These are phyloP conservation scores for Dromius quadrimaculatus DNA, from an alignment of 2,888 invertebrate species.

Conservation along the genomic window DNA sequence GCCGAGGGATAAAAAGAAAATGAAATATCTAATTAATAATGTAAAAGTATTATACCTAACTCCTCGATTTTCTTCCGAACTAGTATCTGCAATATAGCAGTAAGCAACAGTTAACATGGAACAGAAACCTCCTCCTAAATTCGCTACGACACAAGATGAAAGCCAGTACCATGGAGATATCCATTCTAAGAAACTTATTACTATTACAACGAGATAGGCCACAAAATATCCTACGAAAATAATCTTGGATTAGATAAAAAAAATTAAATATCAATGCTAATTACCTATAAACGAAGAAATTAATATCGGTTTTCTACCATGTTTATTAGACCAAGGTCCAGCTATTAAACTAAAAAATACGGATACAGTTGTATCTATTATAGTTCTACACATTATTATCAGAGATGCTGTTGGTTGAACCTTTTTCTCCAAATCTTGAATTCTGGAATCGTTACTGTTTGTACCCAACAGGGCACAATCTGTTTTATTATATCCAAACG, in stretches of 20 bases:
- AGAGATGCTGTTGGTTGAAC: slow-evolving; percentile 77
- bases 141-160: slow-evolving; percentile 4
- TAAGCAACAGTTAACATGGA: slow-evolving; percentile 42
- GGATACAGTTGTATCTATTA: slow-evolving; percentile 76
- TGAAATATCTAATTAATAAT: too few relatives aligned
- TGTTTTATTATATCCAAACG: slow-evolving; percentile 70
- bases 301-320: slow-evolving; percentile 80
- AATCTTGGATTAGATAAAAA: neutral
- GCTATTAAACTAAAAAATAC: slow-evolving; percentile 78
- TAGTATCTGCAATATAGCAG: slow-evolving; percentile 76
- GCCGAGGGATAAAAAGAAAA: too few relatives aligned
- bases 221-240: slow-evolving; percentile 34
- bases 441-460: slow-evolving; percentile 69
- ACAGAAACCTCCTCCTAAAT: slow-evolving; percentile 42
- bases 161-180: slow-evolving; percentile 47
- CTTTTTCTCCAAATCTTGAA: slow-evolving; percentile 67
- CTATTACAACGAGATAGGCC: slow-evolving; percentile 16
- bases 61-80: slow-evolving; percentile 72
- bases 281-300: slow-evolving; percentile 73
- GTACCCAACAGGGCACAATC: slow-evolving; percentile 73
- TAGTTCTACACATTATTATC: slow-evolving; percentile 73
- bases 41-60: slow-evolving; percentile 72
- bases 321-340: slow-evolving; percentile 86
- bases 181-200: slow-evolving; percentile 13
- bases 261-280: neutral